Evolutionary conservation across 2,888 invertebrate species (phyloP).

Genomic region (Protodeltote pygarga): DNA sequence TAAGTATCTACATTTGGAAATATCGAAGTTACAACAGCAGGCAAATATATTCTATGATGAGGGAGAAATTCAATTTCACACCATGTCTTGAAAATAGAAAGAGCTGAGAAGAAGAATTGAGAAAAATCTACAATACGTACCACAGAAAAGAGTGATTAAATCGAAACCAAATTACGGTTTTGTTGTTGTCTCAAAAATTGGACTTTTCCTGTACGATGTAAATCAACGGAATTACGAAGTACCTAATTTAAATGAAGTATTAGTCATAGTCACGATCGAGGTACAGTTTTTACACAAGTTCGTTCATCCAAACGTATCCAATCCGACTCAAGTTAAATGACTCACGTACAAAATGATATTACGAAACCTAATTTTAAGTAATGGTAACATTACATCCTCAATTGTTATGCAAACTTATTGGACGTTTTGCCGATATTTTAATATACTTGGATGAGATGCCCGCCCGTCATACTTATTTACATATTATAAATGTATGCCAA

Average conservation of each 20-base stretch:
- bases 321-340: slow-evolving; percentile 19
- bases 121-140: too few species aligned
- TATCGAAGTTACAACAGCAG: too few species aligned
- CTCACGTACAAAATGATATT: slow-evolving; percentile 36
- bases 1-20: too few species aligned
- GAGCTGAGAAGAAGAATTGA: too few species aligned
- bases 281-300: slow-evolving; percentile 17
- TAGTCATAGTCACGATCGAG: slow-evolving; percentile 13
- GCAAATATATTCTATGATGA: too few species aligned
- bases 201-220: slow-evolving; percentile 14
- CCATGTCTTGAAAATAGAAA: too few species aligned
- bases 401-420: slow-evolving; percentile 28
- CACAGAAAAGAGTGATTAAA: too few species aligned
- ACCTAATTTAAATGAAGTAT: slow-evolving; percentile 7
- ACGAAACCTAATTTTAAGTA: slow-evolving; percentile 38
- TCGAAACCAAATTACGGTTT: too few species aligned
- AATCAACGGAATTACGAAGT: neutral
- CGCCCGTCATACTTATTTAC: slow-evolving; percentile 33
- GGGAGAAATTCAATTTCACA: too few species aligned
- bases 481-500: slow-evolving; percentile 16
- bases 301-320: slow-evolving; percentile 1
- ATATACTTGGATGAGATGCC: slow-evolving; percentile 9
- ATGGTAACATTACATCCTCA: slow-evolving; percentile 19
- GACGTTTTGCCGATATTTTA: slow-evolving; percentile 15
- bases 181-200: neutral